Evolutionary conservation across 2,888 invertebrate species (phyloP).

Genomic region (Linnaemya vulpina): DNA sequence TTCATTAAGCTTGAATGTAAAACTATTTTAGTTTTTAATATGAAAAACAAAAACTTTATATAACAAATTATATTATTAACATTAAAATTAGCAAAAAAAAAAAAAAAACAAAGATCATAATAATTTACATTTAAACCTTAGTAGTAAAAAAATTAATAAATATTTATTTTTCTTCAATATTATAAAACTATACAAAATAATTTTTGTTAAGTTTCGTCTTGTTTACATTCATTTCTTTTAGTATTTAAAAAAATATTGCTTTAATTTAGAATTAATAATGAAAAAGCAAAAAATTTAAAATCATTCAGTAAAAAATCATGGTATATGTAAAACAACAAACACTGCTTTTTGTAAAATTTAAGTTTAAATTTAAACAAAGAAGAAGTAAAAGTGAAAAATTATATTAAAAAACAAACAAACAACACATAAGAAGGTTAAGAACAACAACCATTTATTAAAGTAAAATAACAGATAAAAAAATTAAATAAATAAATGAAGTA

Average conservation of each 20-base stretch:
- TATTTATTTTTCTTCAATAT: conserved; percentile 58
- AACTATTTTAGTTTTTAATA: conserved; percentile 68
- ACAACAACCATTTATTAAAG: conserved; percentile 70
- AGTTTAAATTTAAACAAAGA: conserved; percentile 78
- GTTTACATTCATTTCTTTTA: conserved; percentile 63
- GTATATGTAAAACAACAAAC: conserved; percentile 76
- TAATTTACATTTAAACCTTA: conserved; percentile 65
- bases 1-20: conserved; percentile 71
- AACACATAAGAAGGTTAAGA: conserved; percentile 65
- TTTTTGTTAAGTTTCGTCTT: conserved; percentile 63
- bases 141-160: conserved; percentile 60
- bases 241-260: conserved; percentile 76
- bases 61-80: conserved; percentile 62
- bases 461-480: conserved; percentile 70
- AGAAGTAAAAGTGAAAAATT: conserved; percentile 69
- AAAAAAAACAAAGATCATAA: conserved; percentile 59
- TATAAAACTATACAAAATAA: conserved; percentile 43
- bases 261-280: conserved; percentile 79
- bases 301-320: conserved; percentile 75
- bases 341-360: conserved; percentile 82
- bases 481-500: conserved; percentile 72
- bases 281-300: conserved; percentile 73
- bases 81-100: conserved; percentile 64
- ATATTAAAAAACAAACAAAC: conserved; percentile 68
- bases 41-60: conserved; percentile 47